Conservation (phyloP, 2,888 invertebrate genomes). For the Drosophila mettleri region DNA sequence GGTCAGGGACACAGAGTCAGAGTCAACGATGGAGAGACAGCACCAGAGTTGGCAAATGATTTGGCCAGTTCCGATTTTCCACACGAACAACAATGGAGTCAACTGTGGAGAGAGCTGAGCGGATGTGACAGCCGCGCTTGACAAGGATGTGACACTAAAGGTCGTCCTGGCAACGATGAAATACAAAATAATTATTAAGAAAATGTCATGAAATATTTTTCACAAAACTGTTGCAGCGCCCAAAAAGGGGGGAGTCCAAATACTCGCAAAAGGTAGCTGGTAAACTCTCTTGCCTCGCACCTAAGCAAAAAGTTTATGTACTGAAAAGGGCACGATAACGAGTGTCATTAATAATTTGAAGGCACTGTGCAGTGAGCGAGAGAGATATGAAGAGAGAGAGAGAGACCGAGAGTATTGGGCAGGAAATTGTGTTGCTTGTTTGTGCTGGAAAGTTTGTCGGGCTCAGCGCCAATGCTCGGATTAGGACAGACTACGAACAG, state of each 20-base stretch:
- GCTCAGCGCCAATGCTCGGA: constrained; percentile 51
- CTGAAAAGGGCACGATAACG: constrained; percentile 84
- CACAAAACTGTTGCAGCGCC: constrained; percentile 5
- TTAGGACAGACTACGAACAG: constrained; percentile 51
- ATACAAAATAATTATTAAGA: constrained; percentile 73
- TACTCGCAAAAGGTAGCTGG: constrained; percentile 51
- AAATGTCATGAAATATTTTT: constrained; percentile 48
- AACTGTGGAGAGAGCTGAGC: constrained; percentile 31
- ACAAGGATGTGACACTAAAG: constrained; percentile 77
- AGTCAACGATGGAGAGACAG: constrained; percentile 1
- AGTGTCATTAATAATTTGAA: constrained; percentile 84
- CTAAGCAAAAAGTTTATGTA: constrained; percentile 83
- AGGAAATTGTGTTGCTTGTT: constrained; percentile 70
- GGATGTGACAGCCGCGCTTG: constrained; percentile 63
- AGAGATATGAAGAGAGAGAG: not conserved
- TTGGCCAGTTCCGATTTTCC: constrained; percentile 71
- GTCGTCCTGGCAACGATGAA: constrained; percentile 75
- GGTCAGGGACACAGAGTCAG: constrained; percentile 6
- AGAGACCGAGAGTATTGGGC: constrained; percentile 15
- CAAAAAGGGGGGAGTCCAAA: not conserved
- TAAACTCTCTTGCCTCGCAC: constrained; percentile 26
- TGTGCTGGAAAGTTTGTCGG: constrained; percentile 60
- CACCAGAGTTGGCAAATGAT: constrained; percentile 53
- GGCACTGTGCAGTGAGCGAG: constrained; percentile 34
- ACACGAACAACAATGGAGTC: constrained; percentile 68